phyloP scores from a whole-genome alignment of 2,113 vertebrate species.

The Stegastes partitus region DNA sequence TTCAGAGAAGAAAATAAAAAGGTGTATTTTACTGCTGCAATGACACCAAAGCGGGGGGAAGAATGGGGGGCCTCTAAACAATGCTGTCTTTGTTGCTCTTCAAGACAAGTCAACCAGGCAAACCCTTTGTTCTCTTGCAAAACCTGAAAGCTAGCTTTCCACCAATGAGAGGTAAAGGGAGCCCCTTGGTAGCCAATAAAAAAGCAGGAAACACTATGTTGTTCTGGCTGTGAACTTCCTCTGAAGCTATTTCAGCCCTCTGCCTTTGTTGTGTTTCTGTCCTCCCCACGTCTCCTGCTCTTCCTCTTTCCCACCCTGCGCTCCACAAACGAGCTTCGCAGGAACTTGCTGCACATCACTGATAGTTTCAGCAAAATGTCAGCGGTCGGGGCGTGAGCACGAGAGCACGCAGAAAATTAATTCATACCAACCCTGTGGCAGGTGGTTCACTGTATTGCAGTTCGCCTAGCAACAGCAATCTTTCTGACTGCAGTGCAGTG shows the following conservation, averaged over 20 bases:
- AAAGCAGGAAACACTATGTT: slow-evolving; percentile 69
- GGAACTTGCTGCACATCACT: slow-evolving; percentile 48
- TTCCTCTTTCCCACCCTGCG: slow-evolving; percentile 48
- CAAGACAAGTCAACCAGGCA: slow-evolving; percentile 58
- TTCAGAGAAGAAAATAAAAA: slow-evolving; percentile 39
- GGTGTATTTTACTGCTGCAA: slow-evolving; percentile 59
- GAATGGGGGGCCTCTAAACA: slow-evolving; percentile 46
- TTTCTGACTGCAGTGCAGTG: slow-evolving; percentile 77
- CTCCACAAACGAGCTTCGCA: slow-evolving; percentile 45
- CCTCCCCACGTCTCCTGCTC: slow-evolving; percentile 55
- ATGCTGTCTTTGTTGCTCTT: slow-evolving; percentile 64
- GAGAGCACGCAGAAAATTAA: slow-evolving; percentile 46
- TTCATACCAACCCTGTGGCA: slow-evolving; percentile 62
- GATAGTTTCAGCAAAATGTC: slow-evolving; percentile 56
- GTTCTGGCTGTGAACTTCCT: slow-evolving; percentile 69
- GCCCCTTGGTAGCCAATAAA: slow-evolving; percentile 64
- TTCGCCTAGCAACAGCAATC: slow-evolving; percentile 79
- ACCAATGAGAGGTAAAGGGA: slow-evolving; percentile 63
- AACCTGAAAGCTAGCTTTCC: slow-evolving; percentile 56
- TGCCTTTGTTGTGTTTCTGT: slow-evolving; percentile 53
- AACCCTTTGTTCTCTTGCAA: slow-evolving; percentile 70
- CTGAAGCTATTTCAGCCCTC: slow-evolving; percentile 65
- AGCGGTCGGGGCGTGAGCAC: slow-evolving; percentile 22
- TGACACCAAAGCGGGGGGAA: slow-evolving; percentile 17
- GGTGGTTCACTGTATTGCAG: slow-evolving; percentile 66